A percentile compares a stretch with the other conserved stretches of the same genome.
Conservation (phyloP, 2,888 invertebrate genomes). For the Cryptocephalus moraei region DNA sequence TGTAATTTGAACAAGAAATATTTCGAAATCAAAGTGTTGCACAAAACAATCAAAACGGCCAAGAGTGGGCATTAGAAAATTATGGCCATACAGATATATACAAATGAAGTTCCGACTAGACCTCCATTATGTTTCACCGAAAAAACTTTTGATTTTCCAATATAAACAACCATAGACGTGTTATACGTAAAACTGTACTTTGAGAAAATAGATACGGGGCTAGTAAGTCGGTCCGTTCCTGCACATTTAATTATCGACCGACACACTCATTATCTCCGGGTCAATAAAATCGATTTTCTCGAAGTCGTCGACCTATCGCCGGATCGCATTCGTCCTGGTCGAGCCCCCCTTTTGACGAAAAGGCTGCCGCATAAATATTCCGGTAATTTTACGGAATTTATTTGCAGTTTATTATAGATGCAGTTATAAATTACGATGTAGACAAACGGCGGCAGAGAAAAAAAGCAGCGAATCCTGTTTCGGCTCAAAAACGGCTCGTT, state of each 20-base stretch:
- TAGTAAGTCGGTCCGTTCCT: neutral
- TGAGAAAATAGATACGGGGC: neutral
- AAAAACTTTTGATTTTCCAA: no score
- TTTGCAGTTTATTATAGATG: conserved; percentile 6
- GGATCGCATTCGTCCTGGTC: no score
- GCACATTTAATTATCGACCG: neutral
- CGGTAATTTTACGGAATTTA: conserved; percentile 3
- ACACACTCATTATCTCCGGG: neutral
- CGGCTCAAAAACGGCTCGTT: neutral
- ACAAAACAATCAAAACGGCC: no score
- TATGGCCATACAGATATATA: no score
- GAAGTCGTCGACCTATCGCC: neutral
- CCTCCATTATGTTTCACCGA: no score
- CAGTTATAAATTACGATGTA: conserved; percentile 5
- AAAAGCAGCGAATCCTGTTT: neutral
- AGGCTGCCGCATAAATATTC: neutral
- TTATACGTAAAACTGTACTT: no score
- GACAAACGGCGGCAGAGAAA: conserved; percentile 2
- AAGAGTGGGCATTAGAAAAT: no score
- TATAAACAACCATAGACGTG: no score
- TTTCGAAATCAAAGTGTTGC: no score
- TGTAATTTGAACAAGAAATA: no score
- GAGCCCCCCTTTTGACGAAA: neutral
- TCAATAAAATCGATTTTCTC: conserved; percentile 2
- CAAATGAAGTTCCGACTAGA: no score